Base-by-base conservation (phyloP, 35 echinoderm and acorn worm species). In the Acanthaster planci region DNA sequence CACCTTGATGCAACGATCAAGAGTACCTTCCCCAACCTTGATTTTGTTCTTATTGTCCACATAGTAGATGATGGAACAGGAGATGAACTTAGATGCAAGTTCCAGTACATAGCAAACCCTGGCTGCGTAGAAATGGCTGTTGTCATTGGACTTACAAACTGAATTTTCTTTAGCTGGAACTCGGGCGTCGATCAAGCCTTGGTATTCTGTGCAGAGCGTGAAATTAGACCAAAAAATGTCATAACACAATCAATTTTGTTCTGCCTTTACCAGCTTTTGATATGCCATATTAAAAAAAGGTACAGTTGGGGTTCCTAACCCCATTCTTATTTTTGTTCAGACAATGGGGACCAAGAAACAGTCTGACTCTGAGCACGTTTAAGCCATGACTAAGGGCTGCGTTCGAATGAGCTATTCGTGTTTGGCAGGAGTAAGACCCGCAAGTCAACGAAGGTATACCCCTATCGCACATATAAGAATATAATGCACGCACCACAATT, bases 61-160 rank as follows among this genome's bases (percentile, higher is more conserved):
- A 17, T 58, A 89, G 16, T 77, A 76, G 22, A 85, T 36, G 1
- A 59, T 16, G 0, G 80, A 18, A 12, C 38, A 5, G 0, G 84
- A 37, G 7, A 39, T 32, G 16, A 31, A 52, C 38, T 58, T 84
- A 0, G 67, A 21, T 1, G 68, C 86, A 29, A 79, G 18, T 52
- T 93, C 86, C 51, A 89, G 57, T 0, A 18, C 1, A 51, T 89
- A 89, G 0, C 80, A 52, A 0, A 89, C 91, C 36, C 86, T 40
- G 1, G 86, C 91, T 15, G 52, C 76, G 82, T 93, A 93, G 38
- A 81, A 93, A 37, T 93, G 86, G 18, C 51, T 50, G 52, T 89
- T 80, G 5, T 57, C 38, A 16, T 93, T 85, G 0, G 42, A 47
- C 8, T 78, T 78, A 30, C 80, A 0, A 2, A 0, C 21, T 0